These are phyloP conservation scores for Bunonema sp. DNA, from an alignment of 2,888 invertebrate species.

Conservation along the genomic window DNA sequence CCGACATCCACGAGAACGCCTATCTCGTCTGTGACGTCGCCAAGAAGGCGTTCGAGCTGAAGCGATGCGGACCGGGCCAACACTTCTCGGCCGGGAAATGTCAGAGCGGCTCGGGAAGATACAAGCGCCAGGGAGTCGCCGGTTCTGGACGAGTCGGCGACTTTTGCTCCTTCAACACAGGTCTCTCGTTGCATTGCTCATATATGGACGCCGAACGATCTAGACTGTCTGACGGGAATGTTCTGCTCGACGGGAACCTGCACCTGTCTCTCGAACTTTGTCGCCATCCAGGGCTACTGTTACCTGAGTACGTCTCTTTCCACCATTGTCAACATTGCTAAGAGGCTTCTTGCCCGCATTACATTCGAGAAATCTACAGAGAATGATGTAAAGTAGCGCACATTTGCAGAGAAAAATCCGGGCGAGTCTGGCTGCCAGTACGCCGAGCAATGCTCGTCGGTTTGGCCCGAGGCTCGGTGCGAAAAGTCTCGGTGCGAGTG, in stretches of 20 bases:
- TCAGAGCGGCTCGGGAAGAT: conserved; percentile 5
- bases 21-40: conserved; percentile 32
- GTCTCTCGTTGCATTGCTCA: neutral
- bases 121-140: conserved; percentile 32
- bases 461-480: conserved; percentile 39
- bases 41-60: conserved; percentile 19
- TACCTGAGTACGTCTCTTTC: conserved; percentile 27
- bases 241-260: conserved; percentile 42
- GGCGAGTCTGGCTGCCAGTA: conserved; percentile 42
- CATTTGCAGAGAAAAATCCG: conserved; percentile 34
- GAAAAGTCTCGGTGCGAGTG: conserved; percentile 41
- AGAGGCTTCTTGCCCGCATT: neutral
- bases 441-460: conserved; percentile 37
- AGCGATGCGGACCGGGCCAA: conserved; percentile 20
- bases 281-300: conserved; percentile 42
- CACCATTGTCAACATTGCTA: no score
- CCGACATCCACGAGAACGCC: conserved; percentile 35
- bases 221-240: conserved; percentile 27
- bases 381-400: neutral
- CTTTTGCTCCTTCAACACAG: conserved; percentile 42
- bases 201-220: neutral
- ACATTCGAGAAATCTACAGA: neutral
- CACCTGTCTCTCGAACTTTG: conserved; percentile 40
- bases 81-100: conserved; percentile 35
- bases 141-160: conserved; percentile 42